These are phyloP conservation scores for Columbina picui DNA, from an alignment of 2,113 vertebrate species.

Conservation along the genomic window DNA sequence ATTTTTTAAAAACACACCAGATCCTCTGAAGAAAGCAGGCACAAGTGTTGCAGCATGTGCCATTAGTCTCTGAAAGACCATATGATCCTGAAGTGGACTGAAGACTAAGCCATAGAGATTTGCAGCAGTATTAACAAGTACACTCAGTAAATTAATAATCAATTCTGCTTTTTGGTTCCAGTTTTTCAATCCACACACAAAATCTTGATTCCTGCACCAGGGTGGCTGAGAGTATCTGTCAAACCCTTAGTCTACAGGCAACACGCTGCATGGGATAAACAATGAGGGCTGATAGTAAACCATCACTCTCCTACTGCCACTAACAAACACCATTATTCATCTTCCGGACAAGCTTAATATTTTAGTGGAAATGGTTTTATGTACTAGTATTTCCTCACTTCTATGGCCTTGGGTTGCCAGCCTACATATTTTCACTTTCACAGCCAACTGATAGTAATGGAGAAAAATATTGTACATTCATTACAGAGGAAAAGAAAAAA, in stretches of 20 bases:
- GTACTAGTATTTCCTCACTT: not conserved
- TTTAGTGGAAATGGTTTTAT: not conserved
- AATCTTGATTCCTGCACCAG: not conserved
- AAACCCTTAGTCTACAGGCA: not conserved
- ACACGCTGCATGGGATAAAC: accelerated
- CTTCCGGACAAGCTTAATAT: not conserved
- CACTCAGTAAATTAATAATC: not conserved
- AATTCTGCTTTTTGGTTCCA: not conserved
- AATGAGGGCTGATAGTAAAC: not conserved
- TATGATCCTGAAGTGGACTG: not conserved
- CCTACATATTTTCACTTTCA: not conserved
- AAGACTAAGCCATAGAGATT: not conserved
- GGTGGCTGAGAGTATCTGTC: not conserved
- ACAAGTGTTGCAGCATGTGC: accelerated
- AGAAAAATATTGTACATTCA: not conserved
- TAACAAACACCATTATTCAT: not conserved
- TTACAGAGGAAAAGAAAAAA: not conserved
- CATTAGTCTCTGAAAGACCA: not conserved
- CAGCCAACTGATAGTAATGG: not conserved
- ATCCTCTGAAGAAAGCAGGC: not conserved
- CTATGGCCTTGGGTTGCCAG: not conserved
- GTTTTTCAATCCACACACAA: not conserved
- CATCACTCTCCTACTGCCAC: not conserved
- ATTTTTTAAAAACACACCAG: not conserved
- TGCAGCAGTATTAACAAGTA: not conserved